Evolutionary conservation across 1,140 invertebrate species (phyloP).

Genomic region (Cyphomyrmex costatus): DNA sequence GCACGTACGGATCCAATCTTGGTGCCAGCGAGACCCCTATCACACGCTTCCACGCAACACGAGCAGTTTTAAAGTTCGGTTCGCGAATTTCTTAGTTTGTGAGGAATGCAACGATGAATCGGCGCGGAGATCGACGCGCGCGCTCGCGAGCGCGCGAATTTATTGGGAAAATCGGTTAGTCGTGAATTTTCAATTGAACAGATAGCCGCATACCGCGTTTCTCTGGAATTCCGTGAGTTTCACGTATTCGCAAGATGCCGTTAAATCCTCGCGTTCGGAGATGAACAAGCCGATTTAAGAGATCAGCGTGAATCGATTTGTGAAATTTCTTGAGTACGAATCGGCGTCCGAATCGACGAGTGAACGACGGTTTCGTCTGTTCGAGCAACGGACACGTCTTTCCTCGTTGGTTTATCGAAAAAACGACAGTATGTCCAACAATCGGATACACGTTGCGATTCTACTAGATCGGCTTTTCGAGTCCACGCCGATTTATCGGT

Average conservation of each 20-base stretch:
- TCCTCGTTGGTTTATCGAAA: background rate
- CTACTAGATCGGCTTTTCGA: slow-evolving; percentile 27
- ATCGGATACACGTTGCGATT: slow-evolving; percentile 49
- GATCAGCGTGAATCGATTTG: slow-evolving; percentile 30
- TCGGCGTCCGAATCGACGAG: slow-evolving; percentile 19
- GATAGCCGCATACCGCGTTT: background rate
- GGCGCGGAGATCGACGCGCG: slow-evolving; percentile 33
- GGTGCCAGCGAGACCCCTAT: slow-evolving; percentile 39
- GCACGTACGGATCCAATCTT: slow-evolving; percentile 36
- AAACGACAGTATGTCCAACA: slow-evolving; percentile 4
- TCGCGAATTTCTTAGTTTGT: slow-evolving; percentile 34
- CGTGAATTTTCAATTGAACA: slow-evolving; percentile 29
- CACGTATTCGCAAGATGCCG: slow-evolving; percentile 10
- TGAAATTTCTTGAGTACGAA: slow-evolving; percentile 19
- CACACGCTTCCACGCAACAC: slow-evolving; percentile 56
- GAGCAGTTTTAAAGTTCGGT: slow-evolving; percentile 17
- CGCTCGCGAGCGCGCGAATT: background rate
- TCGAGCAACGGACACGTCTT: slow-evolving; percentile 5
- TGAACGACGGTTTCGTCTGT: background rate
- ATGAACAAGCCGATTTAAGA: slow-evolving; percentile 44
- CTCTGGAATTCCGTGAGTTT: slow-evolving; percentile 8
- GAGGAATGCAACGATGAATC: slow-evolving; percentile 47
- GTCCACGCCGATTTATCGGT: slow-evolving; percentile 51
- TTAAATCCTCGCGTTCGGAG: slow-evolving; percentile 10
- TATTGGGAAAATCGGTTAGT: slow-evolving; percentile 4